Evolutionary conservation across 2,113 vertebrate genomes (phyloP), one percentile per base, ranked within the genome.

Genomic region (Cheirogaleus medius): DNA sequence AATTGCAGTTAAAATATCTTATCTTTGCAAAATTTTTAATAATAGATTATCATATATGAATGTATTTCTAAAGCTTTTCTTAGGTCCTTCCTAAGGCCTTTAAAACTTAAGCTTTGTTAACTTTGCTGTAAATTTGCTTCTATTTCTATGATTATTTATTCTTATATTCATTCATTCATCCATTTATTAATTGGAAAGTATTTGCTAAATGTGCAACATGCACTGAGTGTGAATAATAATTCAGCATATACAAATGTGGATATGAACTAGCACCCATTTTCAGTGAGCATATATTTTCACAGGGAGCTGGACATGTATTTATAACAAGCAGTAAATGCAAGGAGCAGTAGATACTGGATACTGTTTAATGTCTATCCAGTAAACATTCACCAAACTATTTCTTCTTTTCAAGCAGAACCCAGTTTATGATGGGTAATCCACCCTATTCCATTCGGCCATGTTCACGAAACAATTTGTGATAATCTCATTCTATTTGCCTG

Each of bases 81-180:
- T 90, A 87, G 29, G 37, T 73, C 71, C 44, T 82, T 60, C 15
- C 1, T 86, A 95, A 47, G 7, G 27, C 18, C 58, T 80, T 18
- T 94, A 73, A 88, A 91, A 71, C 0, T 37, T 56, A 87, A 87
- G 29, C 27, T 80, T 87, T 69, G n/a, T 60, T 85, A 87, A 97
- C 12, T 60, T 69, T 11, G 71, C 23, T 84, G 15, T 37, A 80
- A 84, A 85, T 23, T 42, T 81, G 20, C 52, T 90, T 77, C 21
- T 87, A 23, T 76, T 81, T 39, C 81, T 82, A 63, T 44, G 11
- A 82, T 54, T 68, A 90, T 66, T 88, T 81, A 27, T 44, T 84
- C 2, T 86, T 66, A 86, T 34, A 68, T 58, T 73, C 20, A 84
- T 73, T 74, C 14, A 68, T 44, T 88, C 3, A 84, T 71, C 6